Evolutionary conservation across 2,888 invertebrate species (phyloP).

Genomic region (Nymphalis urticae): DNA sequence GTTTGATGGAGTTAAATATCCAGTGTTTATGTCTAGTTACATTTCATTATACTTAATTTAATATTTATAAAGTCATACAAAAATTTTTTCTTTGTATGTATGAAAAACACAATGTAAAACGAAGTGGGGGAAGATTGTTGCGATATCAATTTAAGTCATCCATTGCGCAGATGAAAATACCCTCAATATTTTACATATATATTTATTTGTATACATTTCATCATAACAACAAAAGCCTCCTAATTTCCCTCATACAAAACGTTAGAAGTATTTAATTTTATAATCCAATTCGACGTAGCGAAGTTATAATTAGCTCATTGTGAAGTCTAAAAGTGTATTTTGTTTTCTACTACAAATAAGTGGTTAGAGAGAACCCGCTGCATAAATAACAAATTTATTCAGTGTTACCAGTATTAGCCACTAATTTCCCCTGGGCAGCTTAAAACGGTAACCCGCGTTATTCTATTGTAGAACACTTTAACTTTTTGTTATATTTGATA

Average conservation of each 20-base stretch:
- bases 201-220: too few species aligned
- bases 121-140: too few species aligned
- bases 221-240: too few species aligned
- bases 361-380: constrained; percentile 12
- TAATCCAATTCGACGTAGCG: not conserved
- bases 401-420: constrained; percentile 20
- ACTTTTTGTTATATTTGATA: not conserved
- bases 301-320: constrained; percentile 17
- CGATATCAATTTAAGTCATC: too few species aligned
- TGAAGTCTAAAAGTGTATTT: constrained; percentile 2
- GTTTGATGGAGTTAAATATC: too few species aligned
- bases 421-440: constrained; percentile 30
- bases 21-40: too few species aligned
- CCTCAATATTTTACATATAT: too few species aligned
- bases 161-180: too few species aligned
- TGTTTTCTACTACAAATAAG: constrained; percentile 11
- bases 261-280: not conserved
- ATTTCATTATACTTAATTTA: too few species aligned
- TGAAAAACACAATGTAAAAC: too few species aligned
- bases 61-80: too few species aligned
- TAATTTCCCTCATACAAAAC: not conserved
- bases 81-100: too few species aligned
- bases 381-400: constrained; percentile 27
- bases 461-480: constrained; percentile 16
- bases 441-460: constrained; percentile 21